Evolutionary conservation across 1,140 invertebrate genomes (phyloP).

Genomic region (Brachionus rotundiformis): DNA sequence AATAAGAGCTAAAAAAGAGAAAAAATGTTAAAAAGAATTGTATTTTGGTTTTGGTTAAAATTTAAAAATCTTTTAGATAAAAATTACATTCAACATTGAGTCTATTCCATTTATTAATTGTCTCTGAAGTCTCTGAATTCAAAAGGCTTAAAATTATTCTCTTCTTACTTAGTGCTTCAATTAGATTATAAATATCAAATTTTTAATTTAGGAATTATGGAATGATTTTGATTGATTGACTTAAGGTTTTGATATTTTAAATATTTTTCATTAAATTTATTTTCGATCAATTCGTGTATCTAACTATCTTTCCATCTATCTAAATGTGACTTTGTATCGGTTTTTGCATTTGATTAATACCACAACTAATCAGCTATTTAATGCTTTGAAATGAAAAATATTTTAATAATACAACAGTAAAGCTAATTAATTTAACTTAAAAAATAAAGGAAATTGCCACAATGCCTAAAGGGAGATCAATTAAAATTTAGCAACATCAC

Average conservation of each 20-base stretch:
- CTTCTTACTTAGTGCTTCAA: neutral
- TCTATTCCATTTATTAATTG: too few species aligned
- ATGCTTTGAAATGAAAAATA: neutral
- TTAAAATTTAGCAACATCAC: neutral
- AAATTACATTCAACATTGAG: too few species aligned
- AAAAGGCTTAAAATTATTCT: too few species aligned
- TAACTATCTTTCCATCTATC: neutral
- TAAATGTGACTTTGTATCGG: slow-evolving; percentile 2
- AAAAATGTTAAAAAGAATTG: too few species aligned
- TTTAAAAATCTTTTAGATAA: neutral
- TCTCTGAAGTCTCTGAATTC: too few species aligned
- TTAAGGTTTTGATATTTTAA: neutral
- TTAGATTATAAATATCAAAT: neutral
- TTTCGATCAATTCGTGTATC: neutral
- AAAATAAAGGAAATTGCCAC: neutral
- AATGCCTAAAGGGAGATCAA: neutral
- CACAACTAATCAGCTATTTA: neutral
- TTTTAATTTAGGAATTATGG: neutral
- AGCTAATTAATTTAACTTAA: neutral
- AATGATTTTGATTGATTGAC: slow-evolving; percentile 16
- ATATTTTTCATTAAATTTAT: neutral
- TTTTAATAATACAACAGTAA: neutral
- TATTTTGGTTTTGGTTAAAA: neutral
- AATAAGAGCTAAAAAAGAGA: too few species aligned
- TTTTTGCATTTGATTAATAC: slow-evolving; percentile 2